Evolutionary conservation across 2,888 invertebrate genomes (phyloP).

Genomic region (Lasioglossum villosulum): DNA sequence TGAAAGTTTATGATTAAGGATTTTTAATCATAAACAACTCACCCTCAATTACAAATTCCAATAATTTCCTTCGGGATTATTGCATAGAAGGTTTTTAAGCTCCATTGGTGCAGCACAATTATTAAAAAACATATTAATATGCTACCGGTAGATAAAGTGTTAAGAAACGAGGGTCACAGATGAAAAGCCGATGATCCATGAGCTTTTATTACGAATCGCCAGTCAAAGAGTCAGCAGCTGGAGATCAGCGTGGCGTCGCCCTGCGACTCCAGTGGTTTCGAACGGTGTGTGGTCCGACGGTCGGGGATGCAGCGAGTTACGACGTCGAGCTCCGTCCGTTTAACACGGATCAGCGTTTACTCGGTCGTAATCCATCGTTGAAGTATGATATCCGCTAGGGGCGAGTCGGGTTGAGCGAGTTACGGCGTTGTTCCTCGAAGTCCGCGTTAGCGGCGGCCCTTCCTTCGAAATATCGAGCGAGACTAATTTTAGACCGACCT

Average conservation of each 20-base stretch:
- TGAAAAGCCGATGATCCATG: too few species aligned
- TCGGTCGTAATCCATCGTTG: neutral
- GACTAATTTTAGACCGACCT: slow-evolving; percentile 59
- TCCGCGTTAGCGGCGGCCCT: slow-evolving; percentile 35
- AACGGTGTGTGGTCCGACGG: neutral
- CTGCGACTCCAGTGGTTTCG: neutral
- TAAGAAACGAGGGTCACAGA: too few species aligned
- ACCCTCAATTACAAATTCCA: too few species aligned
- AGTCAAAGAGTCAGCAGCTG: neutral
- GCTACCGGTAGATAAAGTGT: too few species aligned
- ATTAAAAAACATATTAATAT: too few species aligned
- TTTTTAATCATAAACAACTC: too few species aligned
- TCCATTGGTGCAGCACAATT: too few species aligned
- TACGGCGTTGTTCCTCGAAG: slow-evolving; percentile 8
- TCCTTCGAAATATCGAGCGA: slow-evolving; percentile 58
- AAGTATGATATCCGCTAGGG: neutral
- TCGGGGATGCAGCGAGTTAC: neutral
- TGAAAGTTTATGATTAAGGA: too few species aligned
- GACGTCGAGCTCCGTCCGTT: neutral
- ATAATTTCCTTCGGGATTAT: too few species aligned
- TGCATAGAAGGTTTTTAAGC: too few species aligned
- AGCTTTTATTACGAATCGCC: neutral
- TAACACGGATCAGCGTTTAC: neutral
- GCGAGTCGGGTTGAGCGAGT: slow-evolving; percentile 14
- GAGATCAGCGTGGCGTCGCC: neutral